A percentile compares a stretch with the other conserved stretches of the same genome.
phyloP scores from a whole-genome alignment of 92 coral and sea anemone species.

The Porites lobata region DNA sequence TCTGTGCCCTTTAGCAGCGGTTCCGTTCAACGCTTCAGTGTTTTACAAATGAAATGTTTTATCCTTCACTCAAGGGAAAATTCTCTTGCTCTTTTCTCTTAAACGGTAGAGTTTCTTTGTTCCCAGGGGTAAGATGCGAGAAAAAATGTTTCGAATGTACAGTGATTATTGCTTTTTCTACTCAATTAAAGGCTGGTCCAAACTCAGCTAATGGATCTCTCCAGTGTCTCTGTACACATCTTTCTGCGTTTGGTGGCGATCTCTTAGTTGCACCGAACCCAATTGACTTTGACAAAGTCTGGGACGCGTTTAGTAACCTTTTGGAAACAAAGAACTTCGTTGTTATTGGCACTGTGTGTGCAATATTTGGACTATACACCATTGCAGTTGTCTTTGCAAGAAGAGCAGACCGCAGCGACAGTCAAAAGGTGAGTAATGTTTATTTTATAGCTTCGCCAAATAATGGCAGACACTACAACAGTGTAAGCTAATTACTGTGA shows the following conservation, averaged over 20 bases:
- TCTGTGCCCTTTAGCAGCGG: no score
- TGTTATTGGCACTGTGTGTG: conserved; percentile 83
- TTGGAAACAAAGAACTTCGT: conserved; percentile 84
- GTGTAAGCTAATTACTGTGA: no score
- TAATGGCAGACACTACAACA: no score
- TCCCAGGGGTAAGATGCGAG: neutral
- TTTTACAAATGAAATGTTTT: no score
- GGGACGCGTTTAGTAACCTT: conserved; percentile 80
- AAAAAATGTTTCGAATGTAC: neutral
- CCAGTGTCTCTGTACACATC: conserved; percentile 92
- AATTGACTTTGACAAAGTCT: conserved; percentile 94
- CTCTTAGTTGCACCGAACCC: conserved; percentile 98
- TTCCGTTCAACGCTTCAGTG: no score
- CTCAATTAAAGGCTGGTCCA: conserved; percentile 74
- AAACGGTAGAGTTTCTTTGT: no score
- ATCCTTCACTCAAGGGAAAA: no score
- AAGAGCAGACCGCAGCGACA: conserved; percentile 87
- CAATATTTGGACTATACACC: conserved; percentile 72
- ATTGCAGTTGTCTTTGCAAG: conserved; percentile 89
- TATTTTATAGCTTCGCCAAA: no score
- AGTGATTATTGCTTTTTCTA: no score
- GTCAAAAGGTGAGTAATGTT: conserved; percentile 67
- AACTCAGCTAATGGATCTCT: conserved; percentile 66
- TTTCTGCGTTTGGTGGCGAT: conserved; percentile 96
- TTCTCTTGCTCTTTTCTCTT: no score